phyloP scores from a whole-genome alignment of 2,113 vertebrate genomes.

The Ameiurus melas region DNA sequence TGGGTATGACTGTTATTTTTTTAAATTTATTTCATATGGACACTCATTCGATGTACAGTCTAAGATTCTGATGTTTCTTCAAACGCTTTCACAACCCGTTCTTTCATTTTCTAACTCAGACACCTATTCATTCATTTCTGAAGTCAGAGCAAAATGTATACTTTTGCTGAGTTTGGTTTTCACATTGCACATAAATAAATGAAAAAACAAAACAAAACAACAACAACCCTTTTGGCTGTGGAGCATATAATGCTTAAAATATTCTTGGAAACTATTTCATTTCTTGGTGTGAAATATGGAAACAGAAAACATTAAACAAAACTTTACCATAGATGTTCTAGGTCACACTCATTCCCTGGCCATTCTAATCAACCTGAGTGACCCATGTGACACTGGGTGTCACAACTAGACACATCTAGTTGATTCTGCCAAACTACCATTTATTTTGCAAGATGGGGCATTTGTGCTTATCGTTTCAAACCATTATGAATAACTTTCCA shows the following conservation, averaged over 20 bases:
- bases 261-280: neutral
- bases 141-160: neutral
- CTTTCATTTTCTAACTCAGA: neutral
- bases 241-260: neutral
- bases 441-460: too few species aligned
- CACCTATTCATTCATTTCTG: neutral
- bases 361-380: neutral
- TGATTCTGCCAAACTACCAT: neutral
- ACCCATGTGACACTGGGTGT: neutral
- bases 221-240: neutral
- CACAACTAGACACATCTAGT: neutral
- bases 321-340: neutral
- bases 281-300: neutral
- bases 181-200: neutral
- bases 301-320: neutral
- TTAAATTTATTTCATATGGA: neutral
- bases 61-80: neutral
- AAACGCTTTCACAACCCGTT: neutral
- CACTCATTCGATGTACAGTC: neutral
- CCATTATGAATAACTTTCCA: neutral
- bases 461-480: neutral
- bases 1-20: conserved; percentile 65
- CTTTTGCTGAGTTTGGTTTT: neutral
- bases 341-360: neutral
- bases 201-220: too few species aligned